Conservation (phyloP, 1,140 invertebrate genomes). For the Drosophila rhopaloa region DNA sequence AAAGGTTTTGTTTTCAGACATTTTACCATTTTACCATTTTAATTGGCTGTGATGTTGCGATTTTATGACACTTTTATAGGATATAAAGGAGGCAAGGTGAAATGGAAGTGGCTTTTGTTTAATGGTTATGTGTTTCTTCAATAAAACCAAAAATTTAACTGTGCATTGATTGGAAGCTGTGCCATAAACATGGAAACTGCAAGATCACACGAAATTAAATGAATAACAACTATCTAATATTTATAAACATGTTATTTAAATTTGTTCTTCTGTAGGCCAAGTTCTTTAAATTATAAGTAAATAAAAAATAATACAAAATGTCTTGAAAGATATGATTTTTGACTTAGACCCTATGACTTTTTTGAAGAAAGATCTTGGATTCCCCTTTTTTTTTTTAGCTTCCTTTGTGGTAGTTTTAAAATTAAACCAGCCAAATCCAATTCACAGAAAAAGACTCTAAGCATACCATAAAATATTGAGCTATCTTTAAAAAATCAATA, state of each 20-base stretch:
- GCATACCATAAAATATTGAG: not conserved
- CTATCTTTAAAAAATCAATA: not conserved
- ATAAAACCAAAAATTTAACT: not conserved
- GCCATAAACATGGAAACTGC: not conserved
- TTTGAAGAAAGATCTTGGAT: no score
- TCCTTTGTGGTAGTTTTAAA: no score
- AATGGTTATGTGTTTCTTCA: not conserved
- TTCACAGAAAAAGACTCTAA: no score
- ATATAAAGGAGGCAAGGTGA: not conserved
- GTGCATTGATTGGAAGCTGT: not conserved
- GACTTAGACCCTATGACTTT: no score
- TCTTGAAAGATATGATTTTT: no score
- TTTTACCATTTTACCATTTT: slow-evolving; percentile 2
- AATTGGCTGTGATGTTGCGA: slow-evolving; percentile 6
- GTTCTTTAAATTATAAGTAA: no score
- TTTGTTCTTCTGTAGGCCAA: no score
- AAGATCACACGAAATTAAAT: not conserved
- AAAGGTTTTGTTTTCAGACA: not conserved
- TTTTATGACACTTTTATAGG: not conserved
- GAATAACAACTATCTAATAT: not conserved
- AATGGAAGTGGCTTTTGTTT: not conserved
- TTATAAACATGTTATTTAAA: not conserved
- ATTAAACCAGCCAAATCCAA: no score
- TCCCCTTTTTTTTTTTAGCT: no score
- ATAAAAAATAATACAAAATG: no score